phyloP scores from a whole-genome alignment of 2,888 invertebrate species.

The Micropterix aruncella region DNA sequence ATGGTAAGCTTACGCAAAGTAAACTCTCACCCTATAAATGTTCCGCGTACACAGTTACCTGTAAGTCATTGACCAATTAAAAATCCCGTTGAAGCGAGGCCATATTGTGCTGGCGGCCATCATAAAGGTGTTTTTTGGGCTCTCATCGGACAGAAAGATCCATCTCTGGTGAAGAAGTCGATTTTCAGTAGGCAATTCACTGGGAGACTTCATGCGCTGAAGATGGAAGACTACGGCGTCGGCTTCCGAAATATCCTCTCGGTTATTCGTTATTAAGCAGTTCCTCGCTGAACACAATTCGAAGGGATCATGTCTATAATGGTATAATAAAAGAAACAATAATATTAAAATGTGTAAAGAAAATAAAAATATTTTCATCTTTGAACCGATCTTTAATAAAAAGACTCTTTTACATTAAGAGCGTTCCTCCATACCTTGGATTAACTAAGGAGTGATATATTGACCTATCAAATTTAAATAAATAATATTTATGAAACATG shows the following conservation, averaged over 20 bases:
- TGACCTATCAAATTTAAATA: too few species aligned
- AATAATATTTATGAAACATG: too few species aligned
- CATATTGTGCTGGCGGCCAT: constrained; percentile 18
- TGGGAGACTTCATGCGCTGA: constrained; percentile 24
- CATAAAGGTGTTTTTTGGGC: constrained; percentile 37
- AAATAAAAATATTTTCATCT: too few species aligned
- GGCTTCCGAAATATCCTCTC: constrained; percentile 23
- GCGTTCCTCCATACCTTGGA: too few species aligned
- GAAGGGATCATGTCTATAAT: constrained; percentile 33
- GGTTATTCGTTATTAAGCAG: constrained; percentile 34
- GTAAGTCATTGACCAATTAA: constrained; percentile 44
- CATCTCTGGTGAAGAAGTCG: constrained; percentile 31
- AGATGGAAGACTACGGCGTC: constrained; percentile 47
- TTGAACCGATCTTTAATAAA: too few species aligned
- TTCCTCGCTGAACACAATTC: constrained; percentile 34
- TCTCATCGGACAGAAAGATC: constrained; percentile 46
- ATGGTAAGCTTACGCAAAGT: too few species aligned
- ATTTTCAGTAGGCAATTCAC: constrained; percentile 20
- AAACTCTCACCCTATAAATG: too few species aligned
- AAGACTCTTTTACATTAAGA: too few species aligned
- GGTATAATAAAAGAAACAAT: too few species aligned
- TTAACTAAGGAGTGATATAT: too few species aligned
- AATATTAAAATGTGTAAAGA: too few species aligned
- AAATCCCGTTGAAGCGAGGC: constrained; percentile 32
- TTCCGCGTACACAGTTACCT: constrained; percentile 19